A percentile compares a stretch with the other conserved stretches of the same genome.
Evolutionary conservation across 1,140 invertebrate genomes (phyloP).

Genomic region (Drosophila rufa): DNA sequence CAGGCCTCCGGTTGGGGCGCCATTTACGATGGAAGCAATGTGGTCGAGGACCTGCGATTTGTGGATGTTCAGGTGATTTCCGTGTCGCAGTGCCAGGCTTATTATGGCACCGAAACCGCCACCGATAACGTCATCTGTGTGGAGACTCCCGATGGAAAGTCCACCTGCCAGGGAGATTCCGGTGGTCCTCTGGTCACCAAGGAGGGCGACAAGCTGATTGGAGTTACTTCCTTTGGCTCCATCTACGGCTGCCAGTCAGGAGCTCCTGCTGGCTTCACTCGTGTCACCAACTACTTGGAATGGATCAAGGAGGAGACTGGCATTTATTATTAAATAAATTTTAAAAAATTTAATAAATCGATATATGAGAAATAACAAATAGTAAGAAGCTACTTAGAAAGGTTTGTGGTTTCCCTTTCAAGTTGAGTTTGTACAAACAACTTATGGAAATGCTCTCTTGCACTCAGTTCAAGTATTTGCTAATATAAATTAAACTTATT

Average conservation of each 20-base stretch:
- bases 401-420: neutral
- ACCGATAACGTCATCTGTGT: slow-evolving; percentile 53
- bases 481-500: slow-evolving; percentile 6
- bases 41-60: slow-evolving; percentile 34
- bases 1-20: slow-evolving; percentile 61
- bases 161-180: slow-evolving; percentile 65
- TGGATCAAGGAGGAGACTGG: slow-evolving; percentile 87
- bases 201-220: slow-evolving; percentile 74
- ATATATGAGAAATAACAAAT: neutral
- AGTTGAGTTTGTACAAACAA: neutral
- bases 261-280: slow-evolving; percentile 86
- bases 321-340: slow-evolving; percentile 80
- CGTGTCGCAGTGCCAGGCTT: slow-evolving; percentile 36
- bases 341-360: no score
- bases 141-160: slow-evolving; percentile 52
- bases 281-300: slow-evolving; percentile 85
- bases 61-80: slow-evolving; percentile 42
- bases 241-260: slow-evolving; percentile 86
- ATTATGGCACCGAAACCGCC: slow-evolving; percentile 40
- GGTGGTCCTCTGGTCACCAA: slow-evolving; percentile 63
- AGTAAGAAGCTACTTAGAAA: no score
- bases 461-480: neutral
- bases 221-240: slow-evolving; percentile 86
- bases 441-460: neutral
- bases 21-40: slow-evolving; percentile 55